phyloP scores from a whole-genome alignment of 2,888 invertebrate species.

The Xestia xanthographa region DNA sequence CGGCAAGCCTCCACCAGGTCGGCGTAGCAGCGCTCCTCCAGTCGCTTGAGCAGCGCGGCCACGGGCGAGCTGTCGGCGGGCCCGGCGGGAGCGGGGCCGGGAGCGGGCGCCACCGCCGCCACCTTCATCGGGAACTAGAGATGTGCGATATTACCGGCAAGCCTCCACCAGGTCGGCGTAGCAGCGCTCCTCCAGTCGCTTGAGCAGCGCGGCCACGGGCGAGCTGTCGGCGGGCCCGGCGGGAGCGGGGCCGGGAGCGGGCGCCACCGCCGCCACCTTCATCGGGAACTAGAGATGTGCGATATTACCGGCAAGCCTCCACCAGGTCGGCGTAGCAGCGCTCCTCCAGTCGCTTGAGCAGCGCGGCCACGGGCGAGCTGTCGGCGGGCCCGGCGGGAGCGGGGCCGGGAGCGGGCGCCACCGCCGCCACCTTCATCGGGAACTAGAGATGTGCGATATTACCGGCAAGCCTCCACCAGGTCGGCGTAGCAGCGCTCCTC shows the following conservation, averaged over 20 bases:
- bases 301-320: slow-evolving; percentile 90
- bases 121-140: slow-evolving; percentile 87
- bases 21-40: slow-evolving; percentile 92
- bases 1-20: slow-evolving; percentile 92
- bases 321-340: slow-evolving; percentile 92
- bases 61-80: slow-evolving; percentile 72
- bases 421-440: slow-evolving; percentile 85
- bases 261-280: slow-evolving; percentile 78
- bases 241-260: slow-evolving; percentile 69
- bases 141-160: slow-evolving; percentile 83
- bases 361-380: slow-evolving; percentile 76
- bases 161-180: slow-evolving; percentile 92
- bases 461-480: slow-evolving; percentile 92
- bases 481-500: slow-evolving; percentile 92
- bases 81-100: slow-evolving; percentile 70
- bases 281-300: slow-evolving; percentile 81
- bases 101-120: slow-evolving; percentile 68
- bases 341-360: slow-evolving; percentile 89
- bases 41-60: slow-evolving; percentile 80
- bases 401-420: slow-evolving; percentile 66
- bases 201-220: slow-evolving; percentile 79
- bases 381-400: slow-evolving; percentile 64
- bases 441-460: slow-evolving; percentile 69
- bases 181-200: slow-evolving; percentile 91
- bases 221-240: slow-evolving; percentile 68